These are phyloP conservation scores for Cantharis rufa DNA, from an alignment of 2,888 invertebrate species.

Conservation along the genomic window DNA sequence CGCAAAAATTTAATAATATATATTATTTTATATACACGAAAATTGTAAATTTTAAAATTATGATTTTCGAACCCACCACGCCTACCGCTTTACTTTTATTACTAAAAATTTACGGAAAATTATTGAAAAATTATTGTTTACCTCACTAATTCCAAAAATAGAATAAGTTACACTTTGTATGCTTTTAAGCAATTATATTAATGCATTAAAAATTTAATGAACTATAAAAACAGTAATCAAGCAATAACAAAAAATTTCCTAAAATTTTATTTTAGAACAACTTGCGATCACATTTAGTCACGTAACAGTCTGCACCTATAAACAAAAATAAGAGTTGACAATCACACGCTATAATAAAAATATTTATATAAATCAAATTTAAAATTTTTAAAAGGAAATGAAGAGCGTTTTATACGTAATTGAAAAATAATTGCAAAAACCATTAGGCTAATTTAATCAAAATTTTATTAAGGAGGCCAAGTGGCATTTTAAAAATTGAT, in stretches of 20 bases:
- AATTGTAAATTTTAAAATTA: no score
- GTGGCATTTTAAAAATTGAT: not conserved
- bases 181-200: not conserved
- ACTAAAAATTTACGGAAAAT: not conserved
- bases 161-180: not conserved
- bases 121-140: not conserved
- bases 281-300: slow-evolving; percentile 13
- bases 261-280: slow-evolving; percentile 6
- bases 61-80: no score
- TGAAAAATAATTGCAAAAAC: not conserved
- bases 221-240: not conserved
- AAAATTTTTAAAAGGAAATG: not conserved
- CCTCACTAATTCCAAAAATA: not conserved
- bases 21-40: no score
- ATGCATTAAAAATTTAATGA: not conserved
- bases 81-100: not conserved
- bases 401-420: not conserved
- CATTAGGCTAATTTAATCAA: not conserved
- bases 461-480: not conserved
- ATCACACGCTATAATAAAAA: slow-evolving; percentile 9
- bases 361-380: slow-evolving; percentile 1
- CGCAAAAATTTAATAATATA: no score
- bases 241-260: slow-evolving; percentile 1
- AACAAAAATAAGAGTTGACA: slow-evolving; percentile 22
- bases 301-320: slow-evolving; percentile 13